A percentile compares a stretch with the other conserved stretches of the same genome.
Evolutionary conservation across 2,888 invertebrate species (phyloP).

Genomic region (Nysson spinosus): DNA sequence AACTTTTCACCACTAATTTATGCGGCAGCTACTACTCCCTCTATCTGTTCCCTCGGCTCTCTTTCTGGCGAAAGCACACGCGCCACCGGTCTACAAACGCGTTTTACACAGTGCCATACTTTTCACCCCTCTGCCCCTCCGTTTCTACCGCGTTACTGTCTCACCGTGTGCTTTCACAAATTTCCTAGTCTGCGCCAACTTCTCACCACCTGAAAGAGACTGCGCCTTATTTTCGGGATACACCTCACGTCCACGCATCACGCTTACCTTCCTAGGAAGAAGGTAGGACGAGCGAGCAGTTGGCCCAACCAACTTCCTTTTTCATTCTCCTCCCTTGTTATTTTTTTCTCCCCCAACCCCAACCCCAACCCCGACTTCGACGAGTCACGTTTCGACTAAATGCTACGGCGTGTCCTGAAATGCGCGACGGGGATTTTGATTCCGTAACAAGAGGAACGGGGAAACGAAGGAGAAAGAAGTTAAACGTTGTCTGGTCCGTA

Average conservation of each 20-base stretch:
- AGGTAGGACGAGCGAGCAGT: background rate
- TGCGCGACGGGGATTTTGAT: slow-evolving; percentile 7
- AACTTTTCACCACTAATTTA: slow-evolving; percentile 77
- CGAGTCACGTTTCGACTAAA: slow-evolving; percentile 17
- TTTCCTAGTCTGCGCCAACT: slow-evolving; percentile 42
- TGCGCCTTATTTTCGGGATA: slow-evolving; percentile 40
- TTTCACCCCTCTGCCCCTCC: background rate
- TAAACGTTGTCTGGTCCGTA: background rate
- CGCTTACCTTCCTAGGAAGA: too few relatives aligned
- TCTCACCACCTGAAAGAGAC: slow-evolving; percentile 19
- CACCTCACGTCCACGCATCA: slow-evolving; percentile 41
- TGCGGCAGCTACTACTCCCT: slow-evolving; percentile 63
- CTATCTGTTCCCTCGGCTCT: slow-evolving; percentile 17
- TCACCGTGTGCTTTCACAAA: slow-evolving; percentile 38
- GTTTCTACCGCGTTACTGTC: background rate
- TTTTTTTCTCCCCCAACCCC: background rate
- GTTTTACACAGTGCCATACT: too few relatives aligned
- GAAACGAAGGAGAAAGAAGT: background rate
- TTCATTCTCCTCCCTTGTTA: slow-evolving; percentile 1
- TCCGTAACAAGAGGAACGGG: background rate
- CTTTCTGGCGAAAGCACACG: slow-evolving; percentile 36
- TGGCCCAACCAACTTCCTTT: slow-evolving; percentile 2
- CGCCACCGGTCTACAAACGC: slow-evolving; percentile 13
- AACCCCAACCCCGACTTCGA: background rate
- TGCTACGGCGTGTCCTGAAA: slow-evolving; percentile 13